Percentiles rank a stretch among this genome's conserved stretches.
These are phyloP conservation scores for Eledona agricola DNA, from an alignment of 2,888 invertebrate genomes.

Conservation along the genomic window DNA sequence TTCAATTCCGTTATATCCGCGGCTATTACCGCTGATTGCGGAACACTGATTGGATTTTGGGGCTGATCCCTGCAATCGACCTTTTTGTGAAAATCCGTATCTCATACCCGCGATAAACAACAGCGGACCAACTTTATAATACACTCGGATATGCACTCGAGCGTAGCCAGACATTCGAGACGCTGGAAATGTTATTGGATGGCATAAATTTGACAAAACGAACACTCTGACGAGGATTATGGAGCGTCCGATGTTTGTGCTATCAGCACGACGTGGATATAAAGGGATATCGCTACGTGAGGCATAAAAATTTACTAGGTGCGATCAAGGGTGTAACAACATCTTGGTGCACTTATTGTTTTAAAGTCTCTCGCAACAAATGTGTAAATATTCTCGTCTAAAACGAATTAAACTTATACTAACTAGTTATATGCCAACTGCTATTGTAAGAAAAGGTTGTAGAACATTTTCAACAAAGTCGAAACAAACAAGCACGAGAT, in stretches of 20 bases:
- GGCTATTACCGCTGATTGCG: conserved; percentile 59
- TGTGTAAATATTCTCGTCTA: too few relatives aligned
- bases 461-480: too few relatives aligned
- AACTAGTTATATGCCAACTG: too few relatives aligned
- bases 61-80: conserved; percentile 56
- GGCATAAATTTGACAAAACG: conserved; percentile 16
- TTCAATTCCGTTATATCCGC: conserved; percentile 46
- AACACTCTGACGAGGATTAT: conserved; percentile 6
- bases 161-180: conserved; percentile 18
- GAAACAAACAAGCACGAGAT: too few relatives aligned
- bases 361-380: too few relatives aligned
- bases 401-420: too few relatives aligned
- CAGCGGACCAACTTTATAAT: conserved; percentile 38
- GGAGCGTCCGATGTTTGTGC: conserved; percentile 5
- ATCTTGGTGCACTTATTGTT: too few relatives aligned
- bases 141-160: conserved; percentile 34
- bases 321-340: too few relatives aligned
- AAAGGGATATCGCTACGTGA: too few relatives aligned
- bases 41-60: conserved; percentile 60
- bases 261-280: too few relatives aligned
- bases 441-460: too few relatives aligned
- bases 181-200: conserved; percentile 9
- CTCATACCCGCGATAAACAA: conserved; percentile 51
- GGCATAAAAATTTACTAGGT: too few relatives aligned
- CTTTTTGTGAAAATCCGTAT: conserved; percentile 50